These are phyloP conservation scores for Chitala chitala DNA, from an alignment of 2,113 vertebrate genomes.

Conservation along the genomic window DNA sequence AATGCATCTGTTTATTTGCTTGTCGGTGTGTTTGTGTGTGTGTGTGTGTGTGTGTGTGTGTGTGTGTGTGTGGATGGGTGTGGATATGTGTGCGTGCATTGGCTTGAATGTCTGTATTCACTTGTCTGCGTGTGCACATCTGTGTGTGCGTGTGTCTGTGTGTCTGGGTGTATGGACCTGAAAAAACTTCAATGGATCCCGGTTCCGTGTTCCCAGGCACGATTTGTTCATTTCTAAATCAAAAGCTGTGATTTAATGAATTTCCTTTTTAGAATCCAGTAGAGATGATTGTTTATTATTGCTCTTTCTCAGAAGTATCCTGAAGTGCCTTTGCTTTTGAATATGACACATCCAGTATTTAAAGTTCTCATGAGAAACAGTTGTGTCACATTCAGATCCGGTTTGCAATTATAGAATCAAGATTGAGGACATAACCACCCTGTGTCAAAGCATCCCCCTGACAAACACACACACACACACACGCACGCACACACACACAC, in stretches of 20 bases:
- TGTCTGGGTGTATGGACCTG: conserved; percentile 37
- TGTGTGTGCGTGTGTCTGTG: conserved; percentile 40
- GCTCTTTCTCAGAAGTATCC: conserved; percentile 63
- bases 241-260: conserved; percentile 71
- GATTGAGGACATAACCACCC: too few relatives aligned
- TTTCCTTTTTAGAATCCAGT: conserved; percentile 58
- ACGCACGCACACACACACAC: conserved; percentile 10
- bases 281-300: conserved; percentile 68
- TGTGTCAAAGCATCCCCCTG: conserved; percentile 26
- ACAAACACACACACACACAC: conserved; percentile 2
- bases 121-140: conserved; percentile 38
- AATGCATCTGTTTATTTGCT: too few relatives aligned
- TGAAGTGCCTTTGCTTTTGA: conserved; percentile 61
- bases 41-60: conserved; percentile 35
- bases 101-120: conserved; percentile 33
- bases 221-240: conserved; percentile 67
- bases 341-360: conserved; percentile 57
- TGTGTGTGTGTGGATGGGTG: conserved; percentile 24
- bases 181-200: conserved; percentile 58
- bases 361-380: conserved; percentile 60
- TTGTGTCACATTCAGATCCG: background rate
- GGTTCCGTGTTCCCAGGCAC: conserved; percentile 62
- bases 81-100: too few relatives aligned
- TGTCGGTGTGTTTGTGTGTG: conserved; percentile 22
- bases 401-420: background rate